A percentile compares a stretch with the other conserved stretches of the same genome.
These are phyloP conservation scores for Protaetia brevitarsis DNA, from an alignment of 1,140 invertebrate genomes.

Conservation along the genomic window DNA sequence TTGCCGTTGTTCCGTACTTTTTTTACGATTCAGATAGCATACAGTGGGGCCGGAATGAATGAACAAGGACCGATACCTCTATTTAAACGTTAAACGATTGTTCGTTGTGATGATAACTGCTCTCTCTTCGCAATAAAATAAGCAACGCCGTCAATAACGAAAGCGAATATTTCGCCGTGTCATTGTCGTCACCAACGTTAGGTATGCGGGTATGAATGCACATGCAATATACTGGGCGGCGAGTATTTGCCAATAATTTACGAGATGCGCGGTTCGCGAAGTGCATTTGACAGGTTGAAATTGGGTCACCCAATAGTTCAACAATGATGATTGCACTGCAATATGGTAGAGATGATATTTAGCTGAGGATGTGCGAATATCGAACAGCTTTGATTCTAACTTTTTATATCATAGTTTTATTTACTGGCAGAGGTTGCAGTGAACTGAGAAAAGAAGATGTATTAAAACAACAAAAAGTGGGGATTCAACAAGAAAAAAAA, in stretches of 20 bases:
- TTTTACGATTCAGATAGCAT: no score
- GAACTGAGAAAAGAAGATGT: no score
- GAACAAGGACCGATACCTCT: neutral
- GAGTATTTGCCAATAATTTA: neutral
- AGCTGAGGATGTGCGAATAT: neutral
- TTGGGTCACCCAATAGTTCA: neutral
- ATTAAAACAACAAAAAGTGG: no score
- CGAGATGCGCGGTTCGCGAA: neutral
- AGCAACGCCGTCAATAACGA: neutral
- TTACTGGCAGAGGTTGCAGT: no score
- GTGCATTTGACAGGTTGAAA: neutral
- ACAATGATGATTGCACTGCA: neutral
- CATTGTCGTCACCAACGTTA: neutral
- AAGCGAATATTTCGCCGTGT: slow-evolving; percentile 6
- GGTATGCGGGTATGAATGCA: neutral
- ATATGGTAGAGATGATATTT: neutral
- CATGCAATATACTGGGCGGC: no score
- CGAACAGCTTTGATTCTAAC: no score
- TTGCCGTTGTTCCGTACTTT: no score
- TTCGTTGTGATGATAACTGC: neutral
- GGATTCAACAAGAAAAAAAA: no score
- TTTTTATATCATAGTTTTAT: no score
- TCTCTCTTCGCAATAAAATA: slow-evolving; percentile 10
- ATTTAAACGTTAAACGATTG: slow-evolving; percentile 14
- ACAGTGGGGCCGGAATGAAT: no score